Conservation (phyloP, 1,140 invertebrate genomes). For the Bombyx mandarina region DNA sequence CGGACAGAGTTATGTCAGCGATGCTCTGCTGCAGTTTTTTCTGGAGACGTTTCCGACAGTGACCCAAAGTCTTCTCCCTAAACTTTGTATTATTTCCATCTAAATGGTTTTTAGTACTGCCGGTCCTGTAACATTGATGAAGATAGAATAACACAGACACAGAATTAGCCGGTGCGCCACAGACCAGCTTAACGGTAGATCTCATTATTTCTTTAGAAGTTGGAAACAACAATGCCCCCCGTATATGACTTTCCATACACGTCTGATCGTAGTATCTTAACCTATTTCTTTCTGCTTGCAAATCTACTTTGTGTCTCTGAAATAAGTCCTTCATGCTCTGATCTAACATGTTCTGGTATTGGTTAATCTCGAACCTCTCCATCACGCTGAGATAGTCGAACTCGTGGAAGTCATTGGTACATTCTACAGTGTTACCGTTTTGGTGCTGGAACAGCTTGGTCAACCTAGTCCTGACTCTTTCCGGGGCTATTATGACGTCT, state of each 20-base stretch:
- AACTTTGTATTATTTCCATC: slow-evolving; percentile 50
- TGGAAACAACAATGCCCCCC: slow-evolving; percentile 34
- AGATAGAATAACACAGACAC: slow-evolving; percentile 57
- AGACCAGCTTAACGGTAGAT: slow-evolving; percentile 42
- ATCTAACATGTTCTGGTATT: slow-evolving; percentile 47
- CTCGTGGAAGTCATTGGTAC: slow-evolving; percentile 35
- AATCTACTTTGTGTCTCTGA: slow-evolving; percentile 22
- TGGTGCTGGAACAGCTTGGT: slow-evolving; percentile 49
- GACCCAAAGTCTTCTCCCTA: slow-evolving; percentile 50
- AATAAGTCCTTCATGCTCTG: slow-evolving; percentile 43
- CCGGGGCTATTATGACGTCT: slow-evolving; percentile 32
- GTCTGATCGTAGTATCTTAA: slow-evolving; percentile 51
- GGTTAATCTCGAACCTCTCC: slow-evolving; percentile 53
- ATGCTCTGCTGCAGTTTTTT: slow-evolving; percentile 42
- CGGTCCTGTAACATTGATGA: slow-evolving; percentile 52
- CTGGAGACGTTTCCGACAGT: slow-evolving; percentile 43
- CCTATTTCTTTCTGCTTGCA: slow-evolving; percentile 23
- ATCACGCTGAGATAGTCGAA: slow-evolving; percentile 45
- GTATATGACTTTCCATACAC: slow-evolving; percentile 53
- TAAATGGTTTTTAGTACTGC: slow-evolving; percentile 38
- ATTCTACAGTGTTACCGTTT: slow-evolving; percentile 35
- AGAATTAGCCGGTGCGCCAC: slow-evolving; percentile 35
- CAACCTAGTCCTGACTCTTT: slow-evolving; percentile 18
- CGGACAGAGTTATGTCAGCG: slow-evolving; percentile 36
- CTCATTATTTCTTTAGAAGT: slow-evolving; percentile 56